Evolutionary conservation across 2,797 vertebrate species (phyloP), one percentile per base, ranked within the genome.

Genomic region (Sandelia bainsii): DNA sequence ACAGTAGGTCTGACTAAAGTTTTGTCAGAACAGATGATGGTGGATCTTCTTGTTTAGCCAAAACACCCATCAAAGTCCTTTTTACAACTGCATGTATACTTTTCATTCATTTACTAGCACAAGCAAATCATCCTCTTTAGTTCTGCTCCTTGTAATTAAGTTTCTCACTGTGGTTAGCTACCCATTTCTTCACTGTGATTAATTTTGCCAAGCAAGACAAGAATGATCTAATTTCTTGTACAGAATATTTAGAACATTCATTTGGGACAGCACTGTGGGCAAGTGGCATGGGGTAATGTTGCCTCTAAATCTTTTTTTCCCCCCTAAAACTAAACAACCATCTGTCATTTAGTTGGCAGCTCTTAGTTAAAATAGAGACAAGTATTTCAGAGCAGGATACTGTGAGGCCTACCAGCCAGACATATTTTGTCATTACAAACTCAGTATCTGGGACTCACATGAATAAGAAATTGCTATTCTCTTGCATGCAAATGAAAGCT

Each of bases 251-350:
- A 72, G 12, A 82, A 12, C 62, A 29, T 61, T 71, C 23, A 84
- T 88, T 80, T 62, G 63, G 88, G 84, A 80, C 89, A 82, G 42
- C 34, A 84, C 84, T 79, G 32, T 64, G 69, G 82, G 89, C 85
- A 54, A 80, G 56, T 72, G 69, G 61, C 82, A 82, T 54, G 45
- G 27, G 45, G 73, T 64, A 51, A 40, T 52, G 54, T 62, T 63
- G 37, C 56, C 49, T 72, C 12, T 48, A 46, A 3, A 8, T 62
- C 7, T 22, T 27, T 17, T 22, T 12, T 19, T 17, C 3, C 7
- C 19, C 25, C 25, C 17, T 29, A 60, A 69, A 77, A 79, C 64
- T 29, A 65, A 87, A 45, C 68, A 74, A 63, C 87, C 89, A 88
- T 92, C 83, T 91, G 88, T 75, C 69, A 49, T 71, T 81, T 75